These are phyloP conservation scores for Drosophila greeni DNA, from an alignment of 2,888 invertebrate genomes.

Conservation along the genomic window DNA sequence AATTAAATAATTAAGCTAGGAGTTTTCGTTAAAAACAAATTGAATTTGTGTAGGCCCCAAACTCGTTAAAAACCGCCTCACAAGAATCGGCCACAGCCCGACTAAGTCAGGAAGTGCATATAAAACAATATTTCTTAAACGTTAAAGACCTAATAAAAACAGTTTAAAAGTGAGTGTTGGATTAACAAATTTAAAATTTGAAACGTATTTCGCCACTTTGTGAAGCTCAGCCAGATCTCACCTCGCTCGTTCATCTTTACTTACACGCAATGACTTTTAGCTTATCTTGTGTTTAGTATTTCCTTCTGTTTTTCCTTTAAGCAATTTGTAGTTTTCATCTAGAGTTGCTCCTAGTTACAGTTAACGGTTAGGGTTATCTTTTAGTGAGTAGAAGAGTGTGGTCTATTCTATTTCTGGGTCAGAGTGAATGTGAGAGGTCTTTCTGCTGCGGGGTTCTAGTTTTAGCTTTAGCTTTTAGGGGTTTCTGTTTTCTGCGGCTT, in stretches of 20 bases:
- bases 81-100: slow-evolving; percentile 41
- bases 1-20: slow-evolving; percentile 66
- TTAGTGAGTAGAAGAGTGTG: slow-evolving; percentile 27
- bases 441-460: slow-evolving; percentile 7
- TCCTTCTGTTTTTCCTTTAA: slow-evolving; percentile 6
- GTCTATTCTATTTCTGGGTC: slow-evolving; percentile 54
- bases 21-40: slow-evolving; percentile 59
- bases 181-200: slow-evolving; percentile 34
- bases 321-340: slow-evolving; percentile 33
- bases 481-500: slow-evolving; percentile 11
- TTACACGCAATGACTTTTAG: slow-evolving; percentile 71
- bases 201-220: slow-evolving; percentile 40
- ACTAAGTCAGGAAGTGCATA: slow-evolving; percentile 57
- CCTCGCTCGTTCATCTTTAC: slow-evolving; percentile 38
- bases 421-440: slow-evolving; percentile 14
- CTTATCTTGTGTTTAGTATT: slow-evolving; percentile 46
- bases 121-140: slow-evolving; percentile 59
- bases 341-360: slow-evolving; percentile 40
- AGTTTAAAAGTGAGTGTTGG: slow-evolving; percentile 54
- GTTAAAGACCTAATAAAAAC: slow-evolving; percentile 67
- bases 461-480: slow-evolving; percentile 5
- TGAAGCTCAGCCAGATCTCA: slow-evolving; percentile 37
- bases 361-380: slow-evolving; percentile 35
- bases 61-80: slow-evolving; percentile 19
- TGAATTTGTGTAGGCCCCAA: slow-evolving; percentile 55